Evolutionary conservation across 1,140 invertebrate species (phyloP), one percentile per base, ranked within the genome.

Genomic region (Nilaparvata lugens): DNA sequence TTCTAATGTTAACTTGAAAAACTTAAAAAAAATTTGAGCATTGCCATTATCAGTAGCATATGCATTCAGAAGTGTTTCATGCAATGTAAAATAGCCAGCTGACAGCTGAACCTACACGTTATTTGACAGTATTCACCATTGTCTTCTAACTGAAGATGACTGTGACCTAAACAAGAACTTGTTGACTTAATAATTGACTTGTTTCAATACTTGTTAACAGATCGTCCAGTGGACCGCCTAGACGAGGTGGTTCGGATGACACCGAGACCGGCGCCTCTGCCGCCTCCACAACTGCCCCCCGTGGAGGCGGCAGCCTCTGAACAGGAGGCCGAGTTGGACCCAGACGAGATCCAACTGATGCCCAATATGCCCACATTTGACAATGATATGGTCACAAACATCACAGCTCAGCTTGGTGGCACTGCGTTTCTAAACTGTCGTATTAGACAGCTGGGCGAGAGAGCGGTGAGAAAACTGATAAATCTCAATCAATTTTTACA

Each of bases 391-490:
- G 76, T 82, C 24, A 81, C 79, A 60, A 90, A 91, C 69, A 81
- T 89, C 54, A 90, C 87, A 5, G 87, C 88, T 16, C 88, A 91
- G 70, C 74, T 91, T 18, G 88, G 88, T 19, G 87, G 84, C 53
- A 88, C 85, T 1, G 88, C 88, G 24, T 91, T 88, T 72, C 78
- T 91, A n/a, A 85, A 89, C 73, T 92, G 89, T 73, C 77, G 80
- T 69, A 82, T 86, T 63, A 77, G 82, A 57, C 83, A 82, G 72
- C 75, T 83, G 51, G 79, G 79, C 11, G 82, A 83, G 67, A 72
- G 81, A 70, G 80, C 80, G 66, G 68, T 71, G 35, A 68, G 66
- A n/a, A n/a, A n/a, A n/a, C n/a, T n/a, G n/a, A n/a, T n/a, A n/a
- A n/a, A n/a, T n/a, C n/a, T n/a, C n/a, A n/a, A n/a, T n/a, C n/a